A percentile compares a stretch with the other conserved stretches of the same genome.
These are phyloP conservation scores for Beaufortia kweichowensis DNA, from an alignment of 2,113 vertebrate genomes.

Conservation along the genomic window DNA sequence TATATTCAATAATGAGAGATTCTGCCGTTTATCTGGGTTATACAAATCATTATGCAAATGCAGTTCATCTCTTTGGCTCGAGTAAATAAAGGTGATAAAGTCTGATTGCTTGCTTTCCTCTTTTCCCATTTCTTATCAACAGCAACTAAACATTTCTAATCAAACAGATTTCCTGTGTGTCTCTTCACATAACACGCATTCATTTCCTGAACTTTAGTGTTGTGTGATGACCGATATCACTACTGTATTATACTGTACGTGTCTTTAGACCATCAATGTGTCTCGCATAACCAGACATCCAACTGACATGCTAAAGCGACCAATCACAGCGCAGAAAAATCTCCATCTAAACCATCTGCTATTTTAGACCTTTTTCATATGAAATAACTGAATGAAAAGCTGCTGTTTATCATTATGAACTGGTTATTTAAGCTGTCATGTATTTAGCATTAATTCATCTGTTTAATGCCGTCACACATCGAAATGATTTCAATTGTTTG, in stretches of 20 bases:
- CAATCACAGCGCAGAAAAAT: too few relatives aligned
- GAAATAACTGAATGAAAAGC: too few relatives aligned
- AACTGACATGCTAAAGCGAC: too few relatives aligned
- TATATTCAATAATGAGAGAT: constrained; percentile 82
- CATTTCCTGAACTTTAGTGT: constrained; percentile 24
- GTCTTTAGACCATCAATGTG: too few relatives aligned
- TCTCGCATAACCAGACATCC: too few relatives aligned
- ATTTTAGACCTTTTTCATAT: too few relatives aligned
- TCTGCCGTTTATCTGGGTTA: constrained; percentile 77
- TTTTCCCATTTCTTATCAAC: constrained; percentile 72
- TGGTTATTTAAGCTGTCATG: too few relatives aligned
- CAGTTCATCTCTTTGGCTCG: constrained; percentile 71
- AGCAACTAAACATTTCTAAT: constrained; percentile 70
- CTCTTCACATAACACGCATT: constrained; percentile 55
- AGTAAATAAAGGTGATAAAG: constrained; percentile 81
- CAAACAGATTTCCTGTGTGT: constrained; percentile 67
- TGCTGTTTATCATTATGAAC: too few relatives aligned
- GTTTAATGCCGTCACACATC: too few relatives aligned
- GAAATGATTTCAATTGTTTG: too few relatives aligned
- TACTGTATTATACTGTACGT: constrained; percentile 41
- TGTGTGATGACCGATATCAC: constrained; percentile 30
- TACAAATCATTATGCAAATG: constrained; percentile 80
- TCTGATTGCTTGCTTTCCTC: constrained; percentile 71
- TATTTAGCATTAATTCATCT: too few relatives aligned
- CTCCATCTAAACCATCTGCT: too few relatives aligned